Evolutionary conservation across 2,888 invertebrate genomes (phyloP), one percentile per base, ranked within the genome.

Genomic region (Perizoma affinitatum): DNA sequence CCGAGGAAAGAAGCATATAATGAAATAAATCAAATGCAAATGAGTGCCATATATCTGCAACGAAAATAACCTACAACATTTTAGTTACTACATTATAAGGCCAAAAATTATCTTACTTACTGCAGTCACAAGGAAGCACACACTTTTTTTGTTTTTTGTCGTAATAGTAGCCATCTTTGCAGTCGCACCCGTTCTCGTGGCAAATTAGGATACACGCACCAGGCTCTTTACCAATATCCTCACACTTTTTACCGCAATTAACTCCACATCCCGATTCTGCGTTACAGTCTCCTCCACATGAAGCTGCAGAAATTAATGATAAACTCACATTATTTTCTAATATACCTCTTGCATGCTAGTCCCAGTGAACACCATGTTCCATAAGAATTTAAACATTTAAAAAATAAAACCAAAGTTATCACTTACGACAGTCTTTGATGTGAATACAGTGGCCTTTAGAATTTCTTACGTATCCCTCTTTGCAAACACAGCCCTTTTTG

Each of bases 381-480:
- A 22, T 22, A 22, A 22, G 22, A 22, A 22, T 22, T 22, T 22
- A 22, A n/a, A n/a, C n/a, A n/a, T n/a, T n/a, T n/a, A n/a, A n/a
- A 22, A 22, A 22, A 22, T 6, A 38, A 38, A 38, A 6, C 38
- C 38, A 38, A 6, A 9, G 6, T 10, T 10, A 41, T 36, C 41
- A 73, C 76, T 74, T 65, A 80, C 80, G 69, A 48, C 79, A 80
- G 9, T 73, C 34, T 11, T 67, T 61, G 38, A 54, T 55, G 38
- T 74, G 71, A 53, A 79, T 66, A 48, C 82, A 82, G 4, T 52
- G 59, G 35, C 71, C 73, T 0, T 66, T 34, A 8, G 61, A 43
- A 44, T 77, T 61, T 43, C 63, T 69, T 5, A 71, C 70, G 44
- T 67, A 73, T n/a, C 68, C 72, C 0, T 68, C 38, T 38, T 63